A percentile compares a stretch with the other conserved stretches of the same genome.
phyloP scores from a whole-genome alignment of 1,140 invertebrate genomes.

The Mamestra configurata region DNA sequence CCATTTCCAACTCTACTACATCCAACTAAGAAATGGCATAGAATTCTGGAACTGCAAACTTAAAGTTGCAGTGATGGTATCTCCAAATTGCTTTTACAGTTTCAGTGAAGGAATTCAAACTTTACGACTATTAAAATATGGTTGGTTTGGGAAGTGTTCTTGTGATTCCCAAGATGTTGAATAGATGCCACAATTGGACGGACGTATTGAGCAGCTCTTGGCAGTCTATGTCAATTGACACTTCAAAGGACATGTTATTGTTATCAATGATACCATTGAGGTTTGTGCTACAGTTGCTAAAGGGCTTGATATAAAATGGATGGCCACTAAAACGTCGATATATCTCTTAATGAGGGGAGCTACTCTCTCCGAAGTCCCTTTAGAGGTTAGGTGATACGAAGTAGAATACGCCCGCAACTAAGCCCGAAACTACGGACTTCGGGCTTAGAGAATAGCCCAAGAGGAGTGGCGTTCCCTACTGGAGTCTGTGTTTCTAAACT shows the following conservation, averaged over 20 bases:
- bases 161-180: conserved; percentile 26
- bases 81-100: conserved; percentile 40
- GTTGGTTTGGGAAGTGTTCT: neutral
- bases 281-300: neutral
- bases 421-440: too few relatives aligned
- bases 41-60: neutral
- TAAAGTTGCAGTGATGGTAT: conserved; percentile 23
- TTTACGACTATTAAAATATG: neutral
- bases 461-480: too few relatives aligned
- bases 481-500: too few relatives aligned
- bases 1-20: neutral
- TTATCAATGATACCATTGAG: conserved; percentile 26
- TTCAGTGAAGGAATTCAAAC: conserved; percentile 12
- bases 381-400: too few relatives aligned
- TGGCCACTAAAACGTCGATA: neutral
- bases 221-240: conserved; percentile 31
- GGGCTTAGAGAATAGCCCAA: too few relatives aligned
- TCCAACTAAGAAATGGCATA: neutral
- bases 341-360: too few relatives aligned
- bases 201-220: conserved; percentile 42
- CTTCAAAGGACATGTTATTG: conserved; percentile 45
- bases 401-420: too few relatives aligned
- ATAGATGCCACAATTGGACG: conserved; percentile 35
- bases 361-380: too few relatives aligned
- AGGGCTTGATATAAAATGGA: neutral